Percentiles rank a stretch among this genome's conserved stretches.
These are phyloP conservation scores for Siphamia tubifer DNA, from an alignment of 2,113 vertebrate genomes.

Conservation along the genomic window DNA sequence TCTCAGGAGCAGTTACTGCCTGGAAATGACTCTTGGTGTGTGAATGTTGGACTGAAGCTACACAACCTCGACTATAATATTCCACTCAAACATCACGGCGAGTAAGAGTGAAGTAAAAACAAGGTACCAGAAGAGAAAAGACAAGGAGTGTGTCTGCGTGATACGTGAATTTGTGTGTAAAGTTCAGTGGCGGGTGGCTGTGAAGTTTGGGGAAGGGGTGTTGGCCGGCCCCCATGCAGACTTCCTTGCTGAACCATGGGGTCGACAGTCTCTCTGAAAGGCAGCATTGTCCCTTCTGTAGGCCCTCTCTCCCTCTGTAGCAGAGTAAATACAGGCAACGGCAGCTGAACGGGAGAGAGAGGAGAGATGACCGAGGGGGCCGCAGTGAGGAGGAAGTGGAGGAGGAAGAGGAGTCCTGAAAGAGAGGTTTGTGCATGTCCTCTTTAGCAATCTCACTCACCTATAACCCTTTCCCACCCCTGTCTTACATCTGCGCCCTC, in stretches of 20 bases:
- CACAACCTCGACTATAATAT: background rate
- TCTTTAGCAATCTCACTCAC: conserved; percentile 22
- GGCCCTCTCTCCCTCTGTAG: conserved; percentile 44
- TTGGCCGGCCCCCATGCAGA: conserved; percentile 74
- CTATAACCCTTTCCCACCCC: conserved; percentile 10
- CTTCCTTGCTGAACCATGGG: conserved; percentile 70
- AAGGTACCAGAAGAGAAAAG: background rate
- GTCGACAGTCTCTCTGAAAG: conserved; percentile 75
- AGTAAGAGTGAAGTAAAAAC: conserved; percentile 24
- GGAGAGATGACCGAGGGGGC: conserved; percentile 47
- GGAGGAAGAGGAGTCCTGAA: conserved; percentile 53
- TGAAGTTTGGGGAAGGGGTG: conserved; percentile 79
- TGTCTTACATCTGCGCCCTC: background rate
- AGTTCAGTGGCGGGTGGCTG: conserved; percentile 60
- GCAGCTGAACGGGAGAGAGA: conserved; percentile 47
- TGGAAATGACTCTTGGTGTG: conserved; percentile 52
- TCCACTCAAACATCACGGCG: conserved; percentile 21
- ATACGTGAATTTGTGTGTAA: conserved; percentile 25
- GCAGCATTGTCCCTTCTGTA: conserved; percentile 67
- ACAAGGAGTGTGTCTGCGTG: background rate
- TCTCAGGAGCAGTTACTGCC: conserved; percentile 1
- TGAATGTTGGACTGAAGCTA: conserved; percentile 39
- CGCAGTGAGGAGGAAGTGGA: conserved; percentile 38
- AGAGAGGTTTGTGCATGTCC: conserved; percentile 55
- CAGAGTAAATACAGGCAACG: conserved; percentile 75